Conservation (phyloP, 2,888 invertebrate species). For the Torymus auratus region DNA sequence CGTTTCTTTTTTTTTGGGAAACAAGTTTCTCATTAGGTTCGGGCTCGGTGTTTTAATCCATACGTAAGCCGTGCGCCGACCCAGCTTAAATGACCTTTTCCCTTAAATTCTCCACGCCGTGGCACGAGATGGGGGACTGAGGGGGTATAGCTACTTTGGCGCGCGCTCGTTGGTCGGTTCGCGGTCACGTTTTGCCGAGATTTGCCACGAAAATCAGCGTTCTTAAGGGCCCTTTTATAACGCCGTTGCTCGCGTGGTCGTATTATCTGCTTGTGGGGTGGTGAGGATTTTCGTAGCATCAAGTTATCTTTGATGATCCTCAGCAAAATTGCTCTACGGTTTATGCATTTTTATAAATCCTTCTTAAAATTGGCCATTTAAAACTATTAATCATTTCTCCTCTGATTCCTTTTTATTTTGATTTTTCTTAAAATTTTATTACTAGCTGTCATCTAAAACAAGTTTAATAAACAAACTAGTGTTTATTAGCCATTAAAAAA, state of each 20-base stretch:
- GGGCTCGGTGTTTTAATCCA: neutral
- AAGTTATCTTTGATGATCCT: no score
- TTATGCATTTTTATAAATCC: no score
- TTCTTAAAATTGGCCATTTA: no score
- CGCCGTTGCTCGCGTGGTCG: neutral
- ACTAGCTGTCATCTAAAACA: no score
- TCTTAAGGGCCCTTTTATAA: conserved; percentile 8
- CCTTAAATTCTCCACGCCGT: neutral
- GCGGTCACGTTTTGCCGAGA: neutral
- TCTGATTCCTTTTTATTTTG: no score
- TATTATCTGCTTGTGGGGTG: neutral
- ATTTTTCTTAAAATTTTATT: no score
- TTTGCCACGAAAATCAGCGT: neutral
- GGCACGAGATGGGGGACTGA: neutral
- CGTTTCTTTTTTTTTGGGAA: neutral
- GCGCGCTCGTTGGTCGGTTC: neutral
- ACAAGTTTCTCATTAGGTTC: conserved; percentile 42
- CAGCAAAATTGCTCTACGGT: no score
- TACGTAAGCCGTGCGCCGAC: neutral
- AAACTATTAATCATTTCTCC: no score
- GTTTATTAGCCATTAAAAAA: no score
- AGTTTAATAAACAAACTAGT: no score
- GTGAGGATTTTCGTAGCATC: neutral
- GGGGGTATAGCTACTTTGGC: neutral
- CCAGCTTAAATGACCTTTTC: conserved; percentile 11